Evolutionary conservation across 2,797 vertebrate genomes (phyloP).

Genomic region (Propithecus deckenii): DNA sequence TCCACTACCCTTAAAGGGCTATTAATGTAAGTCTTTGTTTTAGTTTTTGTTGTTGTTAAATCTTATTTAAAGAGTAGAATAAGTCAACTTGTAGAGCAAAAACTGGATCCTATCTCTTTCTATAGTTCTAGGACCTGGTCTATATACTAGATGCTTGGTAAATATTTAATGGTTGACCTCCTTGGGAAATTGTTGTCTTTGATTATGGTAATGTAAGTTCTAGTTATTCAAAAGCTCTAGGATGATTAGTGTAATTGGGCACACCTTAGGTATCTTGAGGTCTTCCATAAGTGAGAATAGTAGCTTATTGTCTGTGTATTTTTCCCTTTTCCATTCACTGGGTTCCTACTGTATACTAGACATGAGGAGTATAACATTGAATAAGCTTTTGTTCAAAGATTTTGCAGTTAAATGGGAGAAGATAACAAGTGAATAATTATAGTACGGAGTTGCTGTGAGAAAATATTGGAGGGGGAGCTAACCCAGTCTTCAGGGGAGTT

Average conservation of each 20-base stretch:
- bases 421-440: neutral
- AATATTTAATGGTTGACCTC: neutral
- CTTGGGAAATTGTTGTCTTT: neutral
- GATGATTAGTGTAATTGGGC: neutral
- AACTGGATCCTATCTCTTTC: neutral
- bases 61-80: neutral
- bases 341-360: neutral
- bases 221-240: neutral
- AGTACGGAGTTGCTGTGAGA: neutral
- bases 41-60: neutral
- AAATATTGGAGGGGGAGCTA: neutral
- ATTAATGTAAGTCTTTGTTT: neutral
- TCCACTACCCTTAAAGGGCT: neutral
- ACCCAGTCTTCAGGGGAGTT: neutral
- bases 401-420: neutral
- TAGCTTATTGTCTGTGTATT: neutral
- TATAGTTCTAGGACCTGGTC: neutral
- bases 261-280: neutral
- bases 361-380: neutral
- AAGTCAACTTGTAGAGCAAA: slow-evolving; percentile 4
- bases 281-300: neutral
- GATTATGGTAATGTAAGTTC: neutral
- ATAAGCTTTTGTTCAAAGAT: neutral
- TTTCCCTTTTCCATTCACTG: neutral
- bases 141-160: neutral